These are phyloP conservation scores for Papilio machaon DNA, from an alignment of 1,140 invertebrate genomes.

Conservation along the genomic window DNA sequence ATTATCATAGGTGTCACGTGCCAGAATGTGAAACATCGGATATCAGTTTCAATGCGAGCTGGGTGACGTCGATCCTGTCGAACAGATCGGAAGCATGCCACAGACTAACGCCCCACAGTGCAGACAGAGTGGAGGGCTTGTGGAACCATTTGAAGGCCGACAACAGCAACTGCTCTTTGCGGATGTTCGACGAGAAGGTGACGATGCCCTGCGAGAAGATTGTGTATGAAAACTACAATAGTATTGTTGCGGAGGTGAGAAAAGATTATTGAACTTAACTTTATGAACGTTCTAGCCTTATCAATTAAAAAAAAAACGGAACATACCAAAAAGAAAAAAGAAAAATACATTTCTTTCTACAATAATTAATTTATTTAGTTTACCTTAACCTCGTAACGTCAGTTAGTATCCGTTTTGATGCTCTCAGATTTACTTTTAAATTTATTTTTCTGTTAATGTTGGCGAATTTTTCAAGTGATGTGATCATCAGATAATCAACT, in stretches of 20 bases:
- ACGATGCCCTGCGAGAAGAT: conserved; percentile 56
- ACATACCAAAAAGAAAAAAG: too few species aligned
- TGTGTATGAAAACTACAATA: conserved; percentile 70
- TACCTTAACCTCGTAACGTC: neutral
- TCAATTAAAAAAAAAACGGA: too few species aligned
- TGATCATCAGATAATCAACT: neutral
- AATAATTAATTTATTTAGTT: neutral
- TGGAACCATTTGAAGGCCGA: conserved; percentile 9
- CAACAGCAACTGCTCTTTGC: conserved; percentile 47
- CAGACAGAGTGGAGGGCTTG: neutral
- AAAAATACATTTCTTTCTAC: neutral
- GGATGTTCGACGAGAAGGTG: conserved; percentile 48
- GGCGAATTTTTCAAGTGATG: neutral
- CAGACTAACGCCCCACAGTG: conserved; percentile 43
- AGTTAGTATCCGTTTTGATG: too few species aligned
- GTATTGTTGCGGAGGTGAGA: conserved; percentile 72
- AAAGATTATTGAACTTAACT: neutral
- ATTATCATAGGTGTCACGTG: conserved; percentile 58
- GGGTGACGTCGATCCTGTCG: conserved; percentile 49
- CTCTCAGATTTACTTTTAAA: too few species aligned
- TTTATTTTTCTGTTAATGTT: neutral
- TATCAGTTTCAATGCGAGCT: conserved; percentile 53
- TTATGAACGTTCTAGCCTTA: too few species aligned
- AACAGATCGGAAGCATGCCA: conserved; percentile 54
- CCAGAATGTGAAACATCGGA: conserved; percentile 60